phyloP scores from a whole-genome alignment of 2,797 vertebrate species.

The Propithecus deckenii region DNA sequence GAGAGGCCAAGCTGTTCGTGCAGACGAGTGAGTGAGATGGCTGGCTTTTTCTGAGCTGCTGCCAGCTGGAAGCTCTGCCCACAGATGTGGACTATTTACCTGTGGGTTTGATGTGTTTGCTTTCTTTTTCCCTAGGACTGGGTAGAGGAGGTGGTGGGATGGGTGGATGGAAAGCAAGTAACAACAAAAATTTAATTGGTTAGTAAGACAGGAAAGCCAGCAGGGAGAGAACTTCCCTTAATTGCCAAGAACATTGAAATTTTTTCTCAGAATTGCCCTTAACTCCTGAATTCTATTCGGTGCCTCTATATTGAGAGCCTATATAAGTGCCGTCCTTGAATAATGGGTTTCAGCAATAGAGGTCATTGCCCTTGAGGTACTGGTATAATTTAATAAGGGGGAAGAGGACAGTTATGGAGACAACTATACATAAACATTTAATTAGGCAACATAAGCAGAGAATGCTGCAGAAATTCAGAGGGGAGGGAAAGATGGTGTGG shows the following conservation, averaged over 20 bases:
- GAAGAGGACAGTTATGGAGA: neutral
- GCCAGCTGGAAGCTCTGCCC: conserved; percentile 14
- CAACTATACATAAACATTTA: neutral
- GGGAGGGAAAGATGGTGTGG: neutral
- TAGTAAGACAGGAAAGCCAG: neutral
- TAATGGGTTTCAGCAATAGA: neutral
- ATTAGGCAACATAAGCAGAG: neutral
- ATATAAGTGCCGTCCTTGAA: neutral
- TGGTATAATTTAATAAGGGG: neutral
- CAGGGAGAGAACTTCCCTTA: conserved; percentile 30
- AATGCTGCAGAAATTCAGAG: neutral
- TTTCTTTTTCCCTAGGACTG: conserved; percentile 30
- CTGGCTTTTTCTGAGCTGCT: neutral
- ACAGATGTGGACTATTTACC: conserved; percentile 36
- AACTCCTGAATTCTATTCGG: neutral
- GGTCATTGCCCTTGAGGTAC: neutral
- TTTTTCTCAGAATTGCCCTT: neutral
- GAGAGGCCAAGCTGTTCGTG: neutral
- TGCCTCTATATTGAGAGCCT: neutral
- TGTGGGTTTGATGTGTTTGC: conserved; percentile 13
- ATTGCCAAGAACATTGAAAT: neutral
- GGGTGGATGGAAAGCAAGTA: neutral
- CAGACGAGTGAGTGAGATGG: neutral
- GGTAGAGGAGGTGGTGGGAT: neutral
- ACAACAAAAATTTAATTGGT: neutral